phyloP scores from a whole-genome alignment of 2,888 invertebrate genomes.

The Chromoteleia sp. region DNA sequence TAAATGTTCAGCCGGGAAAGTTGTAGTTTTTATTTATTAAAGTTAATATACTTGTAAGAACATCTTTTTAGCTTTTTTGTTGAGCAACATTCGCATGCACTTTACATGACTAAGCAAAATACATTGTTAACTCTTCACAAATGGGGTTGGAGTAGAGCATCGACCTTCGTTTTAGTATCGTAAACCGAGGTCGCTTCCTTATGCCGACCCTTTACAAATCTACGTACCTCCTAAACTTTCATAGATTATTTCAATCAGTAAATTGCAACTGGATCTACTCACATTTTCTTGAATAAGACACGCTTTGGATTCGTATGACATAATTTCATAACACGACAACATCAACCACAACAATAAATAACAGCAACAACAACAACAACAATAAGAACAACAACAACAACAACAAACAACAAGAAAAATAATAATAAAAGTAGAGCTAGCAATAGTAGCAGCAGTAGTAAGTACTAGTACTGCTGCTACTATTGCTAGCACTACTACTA shows the following conservation, averaged over 20 bases:
- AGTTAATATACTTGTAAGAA: constrained; percentile 18
- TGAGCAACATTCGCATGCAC: constrained; percentile 13
- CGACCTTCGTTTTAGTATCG: constrained; percentile 55
- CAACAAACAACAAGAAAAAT: too few relatives aligned
- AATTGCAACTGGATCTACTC: constrained; percentile 44
- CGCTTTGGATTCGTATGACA: not conserved
- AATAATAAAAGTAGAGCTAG: too few relatives aligned
- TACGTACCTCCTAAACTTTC: constrained; percentile 37
- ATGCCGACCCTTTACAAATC: constrained; percentile 44
- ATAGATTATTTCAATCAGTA: constrained; percentile 58
- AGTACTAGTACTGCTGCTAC: too few relatives aligned
- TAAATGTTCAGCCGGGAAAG: not conserved
- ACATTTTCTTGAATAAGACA: constrained; percentile 35
- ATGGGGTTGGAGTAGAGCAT: constrained; percentile 45
- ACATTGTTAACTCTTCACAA: constrained; percentile 57
- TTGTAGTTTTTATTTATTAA: constrained; percentile 12
- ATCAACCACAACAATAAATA: not conserved
- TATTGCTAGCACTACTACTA: too few relatives aligned
- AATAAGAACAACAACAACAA: too few relatives aligned
- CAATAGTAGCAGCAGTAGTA: too few relatives aligned
- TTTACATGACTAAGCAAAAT: constrained; percentile 58
- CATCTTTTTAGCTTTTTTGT: constrained; percentile 8
- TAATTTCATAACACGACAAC: not conserved
- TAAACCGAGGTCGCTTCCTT: constrained; percentile 46
- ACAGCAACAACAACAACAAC: not conserved